Base-by-base conservation (phyloP, 2,113 vertebrate genomes). In the Neolamprologus falcicula region DNA sequence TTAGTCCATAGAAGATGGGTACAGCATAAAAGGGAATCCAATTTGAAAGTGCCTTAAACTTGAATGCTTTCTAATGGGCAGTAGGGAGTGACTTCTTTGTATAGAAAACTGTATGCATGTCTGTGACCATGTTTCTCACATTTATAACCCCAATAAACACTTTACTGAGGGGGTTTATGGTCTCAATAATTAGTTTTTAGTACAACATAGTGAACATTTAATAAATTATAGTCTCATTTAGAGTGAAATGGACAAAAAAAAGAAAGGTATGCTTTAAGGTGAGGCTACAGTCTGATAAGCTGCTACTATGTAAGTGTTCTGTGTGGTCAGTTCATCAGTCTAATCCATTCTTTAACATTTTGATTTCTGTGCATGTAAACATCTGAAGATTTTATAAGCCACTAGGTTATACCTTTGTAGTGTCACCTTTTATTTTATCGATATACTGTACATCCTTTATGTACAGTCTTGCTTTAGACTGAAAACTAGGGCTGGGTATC, bases 221-320 rank as follows among this genome's bases (percentile, higher is more conserved):
- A 42, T 26, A 73, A 73, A 73, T 73, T 73, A 73, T 45, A 26
- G 21, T 45, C 68, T 45, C 40, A 45, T 26, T 73, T 45, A 45
- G 21, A 17, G 37, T 45, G 3, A 73, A 73, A 45, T 73, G 8
- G 40, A 45, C 3, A 26, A 73, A 73, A 55, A 31, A 17, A 17
- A 21, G 21, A 37, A 73, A 16, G 40, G 40, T 26, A 7, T 3
- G 21, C 40, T 73, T 73, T 73, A 45, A 45, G 66, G 37, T 16
- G 13, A 42, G 0, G 21, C 37, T 45, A 14, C 13, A 17, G 13
- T 73, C 1, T 45, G 37, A 26, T 26, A 73, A 45, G 37, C 21
- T 45, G 37, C 37, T 45, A 37, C 19, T 21, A 9, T 73, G 5
- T 73, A 24, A 26, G 5, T 73, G 37, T 45, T 73, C 13, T 9